phyloP scores from a whole-genome alignment of 2,113 vertebrate genomes.

The Rutilus rutilus region DNA sequence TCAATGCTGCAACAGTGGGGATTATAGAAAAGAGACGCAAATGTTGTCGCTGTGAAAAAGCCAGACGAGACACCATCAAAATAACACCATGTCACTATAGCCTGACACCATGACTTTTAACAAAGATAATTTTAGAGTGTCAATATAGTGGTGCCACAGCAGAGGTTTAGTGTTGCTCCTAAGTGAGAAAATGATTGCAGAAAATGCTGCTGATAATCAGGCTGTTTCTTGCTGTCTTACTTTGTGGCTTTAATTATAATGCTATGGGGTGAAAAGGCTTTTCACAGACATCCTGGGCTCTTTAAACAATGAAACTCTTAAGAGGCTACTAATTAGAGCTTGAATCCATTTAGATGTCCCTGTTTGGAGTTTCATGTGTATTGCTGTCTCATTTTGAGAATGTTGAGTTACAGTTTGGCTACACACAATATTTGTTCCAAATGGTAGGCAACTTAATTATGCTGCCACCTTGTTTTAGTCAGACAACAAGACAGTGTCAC shows the following conservation, averaged over 20 bases:
- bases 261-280: not conserved
- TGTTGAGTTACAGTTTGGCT: not conserved
- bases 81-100: conserved; percentile 30
- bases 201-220: conserved; percentile 30
- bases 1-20: not conserved
- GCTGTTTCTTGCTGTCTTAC: not conserved
- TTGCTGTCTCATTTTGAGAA: not conserved
- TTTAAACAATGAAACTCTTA: not conserved
- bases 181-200: not conserved
- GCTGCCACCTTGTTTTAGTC: not conserved
- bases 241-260: not conserved
- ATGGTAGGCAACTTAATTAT: not conserved
- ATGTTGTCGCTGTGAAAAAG: conserved; percentile 16
- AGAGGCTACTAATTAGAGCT: not conserved
- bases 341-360: conserved; percentile 10
- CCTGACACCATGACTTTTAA: not conserved
- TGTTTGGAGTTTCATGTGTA: not conserved
- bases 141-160: not conserved
- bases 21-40: not conserved
- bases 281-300: conserved; percentile 5
- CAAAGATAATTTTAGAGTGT: not conserved
- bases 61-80: not conserved
- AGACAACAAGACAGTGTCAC: not conserved
- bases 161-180: not conserved
- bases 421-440: not conserved